These are phyloP conservation scores for Tetragonisca angustula DNA, from an alignment of 2,888 invertebrate genomes.

Conservation along the genomic window DNA sequence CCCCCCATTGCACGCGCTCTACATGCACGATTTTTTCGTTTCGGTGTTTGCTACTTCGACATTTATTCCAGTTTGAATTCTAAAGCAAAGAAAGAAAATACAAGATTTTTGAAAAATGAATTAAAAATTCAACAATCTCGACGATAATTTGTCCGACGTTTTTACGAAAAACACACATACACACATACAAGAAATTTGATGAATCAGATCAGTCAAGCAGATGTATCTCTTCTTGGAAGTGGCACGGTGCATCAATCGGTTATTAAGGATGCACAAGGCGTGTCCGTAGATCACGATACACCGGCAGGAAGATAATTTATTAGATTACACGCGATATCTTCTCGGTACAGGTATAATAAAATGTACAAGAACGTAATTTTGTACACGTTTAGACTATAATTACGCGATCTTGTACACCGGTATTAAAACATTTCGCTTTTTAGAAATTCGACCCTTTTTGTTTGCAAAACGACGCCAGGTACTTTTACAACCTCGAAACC, in stretches of 20 bases:
- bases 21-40: constrained; percentile 15
- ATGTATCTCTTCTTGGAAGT: constrained; percentile 41
- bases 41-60: constrained; percentile 18
- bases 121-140: too few relatives aligned
- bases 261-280: constrained; percentile 41
- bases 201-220: background rate
- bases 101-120: too few relatives aligned
- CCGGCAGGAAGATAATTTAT: constrained; percentile 37
- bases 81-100: too few relatives aligned
- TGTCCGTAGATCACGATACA: constrained; percentile 33
- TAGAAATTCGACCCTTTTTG: constrained; percentile 1
- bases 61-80: too few relatives aligned
- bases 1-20: constrained; percentile 26
- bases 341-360: constrained; percentile 27
- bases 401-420: constrained; percentile 7
- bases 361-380: constrained; percentile 21
- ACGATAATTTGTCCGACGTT: too few relatives aligned
- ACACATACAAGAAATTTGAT: background rate
- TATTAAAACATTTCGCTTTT: constrained; percentile 29
- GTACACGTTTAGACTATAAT: constrained; percentile 30
- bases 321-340: constrained; percentile 12
- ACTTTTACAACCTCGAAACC: constrained; percentile 6
- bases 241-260: constrained; percentile 24
- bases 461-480: constrained; percentile 2
- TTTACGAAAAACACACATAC: background rate